Base-by-base conservation (phyloP, 2,113 vertebrate species). In the Myiozetetes cayanensis region DNA sequence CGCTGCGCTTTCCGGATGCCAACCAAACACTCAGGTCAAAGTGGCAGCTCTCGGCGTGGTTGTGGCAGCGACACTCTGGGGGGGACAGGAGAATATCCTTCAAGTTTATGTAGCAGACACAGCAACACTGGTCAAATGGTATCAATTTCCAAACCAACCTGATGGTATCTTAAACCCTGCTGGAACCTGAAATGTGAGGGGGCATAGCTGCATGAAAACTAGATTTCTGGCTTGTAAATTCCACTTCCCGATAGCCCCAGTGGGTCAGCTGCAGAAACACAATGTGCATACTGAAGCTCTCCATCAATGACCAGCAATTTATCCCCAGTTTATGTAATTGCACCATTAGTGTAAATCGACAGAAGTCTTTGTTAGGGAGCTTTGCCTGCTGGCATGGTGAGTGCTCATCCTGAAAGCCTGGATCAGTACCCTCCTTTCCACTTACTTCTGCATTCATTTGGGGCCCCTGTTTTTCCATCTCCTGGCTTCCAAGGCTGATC, bases 371-470 rank as follows among this genome's bases (percentile, higher is more conserved):
- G 31, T 61, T 30, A 44, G 39, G 22, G 5, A 63, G 25, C 73
- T 83, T 72, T 84, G 62, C 80, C 85, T 52, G 22, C 46, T 89
- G 75, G 20, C 35, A 12, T 2, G 6, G 33, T 12, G 61, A 67
- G 65, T 9, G 25, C 43, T 92, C 37, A 18, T 37, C 68, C 59
- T 39, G 67, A 82, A 62, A 70, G 24, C 56, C 52, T 56, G 62
- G 33, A 18, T 76, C 46, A 33, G 25, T 52, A 17, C 76, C 63
- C 25, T 41, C 49, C 30, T 55, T 59, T 55, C 24, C 77, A 96
- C 98, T 98, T 96, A 99, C 99, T 99, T 98, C 97, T 98, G 95
- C 99, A 99, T n/a, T 98, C 96, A 73, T 99, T 98, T 16, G 98
- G 97, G 37, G 97, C 98, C 37, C 98, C 98, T 10, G 98, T 98